Percentiles rank a stretch among this genome's conserved stretches.
Evolutionary conservation across 2,888 invertebrate genomes (phyloP).

Genomic region (Galerucella nymphaeae): DNA sequence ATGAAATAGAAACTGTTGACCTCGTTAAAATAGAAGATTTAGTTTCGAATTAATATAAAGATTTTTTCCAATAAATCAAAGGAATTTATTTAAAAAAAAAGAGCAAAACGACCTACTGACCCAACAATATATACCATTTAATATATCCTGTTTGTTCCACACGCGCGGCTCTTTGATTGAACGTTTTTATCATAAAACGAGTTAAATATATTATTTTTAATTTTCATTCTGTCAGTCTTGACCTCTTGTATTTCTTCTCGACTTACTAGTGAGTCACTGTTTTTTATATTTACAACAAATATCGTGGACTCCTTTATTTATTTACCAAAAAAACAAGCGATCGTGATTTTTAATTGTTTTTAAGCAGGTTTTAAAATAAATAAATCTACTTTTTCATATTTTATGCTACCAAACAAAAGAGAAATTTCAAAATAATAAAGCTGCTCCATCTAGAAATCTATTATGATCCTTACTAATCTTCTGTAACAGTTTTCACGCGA

Average conservation of each 20-base stretch:
- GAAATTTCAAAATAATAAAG: neutral
- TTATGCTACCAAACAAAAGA: neutral
- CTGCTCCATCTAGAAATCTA: too few relatives aligned
- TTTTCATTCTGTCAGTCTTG: conserved; percentile 6
- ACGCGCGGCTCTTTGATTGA: neutral
- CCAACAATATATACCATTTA: conserved; percentile 20
- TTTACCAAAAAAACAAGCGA: neutral
- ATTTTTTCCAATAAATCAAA: too few relatives aligned
- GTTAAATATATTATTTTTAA: conserved; percentile 34
- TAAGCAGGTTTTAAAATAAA: neutral
- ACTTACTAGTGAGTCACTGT: conserved; percentile 12
- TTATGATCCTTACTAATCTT: too few relatives aligned
- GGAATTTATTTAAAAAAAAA: neutral
- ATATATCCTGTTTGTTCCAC: conserved; percentile 2
- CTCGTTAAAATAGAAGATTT: conserved; percentile 3
- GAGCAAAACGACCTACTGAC: conserved; percentile 21
- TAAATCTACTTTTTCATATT: neutral
- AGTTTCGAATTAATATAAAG: neutral
- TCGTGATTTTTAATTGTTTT: neutral
- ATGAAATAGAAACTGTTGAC: conserved; percentile 25
- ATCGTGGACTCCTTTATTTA: conserved; percentile 13
- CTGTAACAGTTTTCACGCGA: too few relatives aligned
- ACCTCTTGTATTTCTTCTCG: conserved; percentile 18
- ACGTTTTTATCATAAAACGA: conserved; percentile 24
- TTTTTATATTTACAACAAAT: conserved; percentile 27